These are phyloP conservation scores for Tinamus major DNA, from an alignment of 2,797 vertebrate genomes.

Conservation along the genomic window DNA sequence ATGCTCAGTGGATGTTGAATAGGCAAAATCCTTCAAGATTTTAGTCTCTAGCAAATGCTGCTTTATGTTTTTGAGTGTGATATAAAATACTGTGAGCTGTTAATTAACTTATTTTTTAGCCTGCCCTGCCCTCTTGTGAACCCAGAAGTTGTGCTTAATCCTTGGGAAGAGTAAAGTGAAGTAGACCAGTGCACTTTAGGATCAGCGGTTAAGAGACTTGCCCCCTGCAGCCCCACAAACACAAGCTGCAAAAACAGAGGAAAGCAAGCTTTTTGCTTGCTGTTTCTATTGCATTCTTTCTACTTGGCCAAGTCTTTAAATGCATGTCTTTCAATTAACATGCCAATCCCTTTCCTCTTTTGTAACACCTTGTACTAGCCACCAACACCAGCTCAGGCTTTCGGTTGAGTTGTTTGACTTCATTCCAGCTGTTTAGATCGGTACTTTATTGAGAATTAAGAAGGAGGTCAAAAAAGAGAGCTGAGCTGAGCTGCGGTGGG, in stretches of 20 bases:
- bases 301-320: background rate
- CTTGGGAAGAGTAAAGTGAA: background rate
- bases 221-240: background rate
- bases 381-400: background rate
- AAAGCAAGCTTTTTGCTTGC: background rate
- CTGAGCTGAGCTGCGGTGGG: fast-evolving
- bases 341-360: background rate
- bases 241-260: background rate
- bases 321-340: background rate
- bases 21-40: background rate
- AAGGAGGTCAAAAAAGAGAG: background rate
- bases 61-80: background rate
- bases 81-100: background rate
- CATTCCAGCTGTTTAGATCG: background rate
- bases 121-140: conserved; percentile 22
- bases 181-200: background rate
- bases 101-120: background rate
- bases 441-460: background rate
- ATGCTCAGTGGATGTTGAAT: background rate
- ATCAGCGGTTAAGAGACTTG: background rate
- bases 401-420: background rate
- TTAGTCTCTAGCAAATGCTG: background rate
- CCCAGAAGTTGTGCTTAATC: background rate
- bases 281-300: background rate
- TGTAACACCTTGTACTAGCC: background rate